Evolutionary conservation across 2,888 invertebrate species (phyloP).

Genomic region (Apoderus coryli): DNA sequence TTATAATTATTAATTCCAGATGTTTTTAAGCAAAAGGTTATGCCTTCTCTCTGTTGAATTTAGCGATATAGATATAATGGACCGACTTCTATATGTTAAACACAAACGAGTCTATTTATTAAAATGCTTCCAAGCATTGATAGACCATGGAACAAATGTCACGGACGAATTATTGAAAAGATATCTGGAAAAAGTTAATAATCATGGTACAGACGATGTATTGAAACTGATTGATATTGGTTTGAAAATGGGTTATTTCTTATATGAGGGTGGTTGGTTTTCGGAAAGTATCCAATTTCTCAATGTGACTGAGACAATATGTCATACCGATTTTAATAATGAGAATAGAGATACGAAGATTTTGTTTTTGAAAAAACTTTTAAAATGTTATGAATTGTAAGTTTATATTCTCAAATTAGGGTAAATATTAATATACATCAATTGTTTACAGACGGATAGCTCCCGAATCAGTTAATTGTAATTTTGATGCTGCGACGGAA

Average conservation of each 20-base stretch:
- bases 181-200: constrained; percentile 17
- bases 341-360: constrained; percentile 17
- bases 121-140: constrained; percentile 53
- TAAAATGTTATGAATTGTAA: constrained; percentile 81
- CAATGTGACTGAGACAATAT: constrained; percentile 47
- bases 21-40: constrained; percentile 52
- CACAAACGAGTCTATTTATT: constrained; percentile 52
- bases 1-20: constrained; percentile 36
- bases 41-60: constrained; percentile 56
- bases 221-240: constrained; percentile 25
- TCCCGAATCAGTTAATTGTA: constrained; percentile 69
- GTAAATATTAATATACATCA: background rate
- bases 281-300: constrained; percentile 61
- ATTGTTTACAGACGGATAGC: constrained; percentile 54
- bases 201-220: constrained; percentile 12
- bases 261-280: constrained; percentile 83
- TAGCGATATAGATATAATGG: constrained; percentile 52
- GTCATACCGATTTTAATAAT: too few relatives aligned
- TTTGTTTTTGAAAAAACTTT: constrained; percentile 47
- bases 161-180: constrained; percentile 27
- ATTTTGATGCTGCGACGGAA: constrained; percentile 60
- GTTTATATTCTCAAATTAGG: constrained; percentile 12
- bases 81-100: constrained; percentile 51
- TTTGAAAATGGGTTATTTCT: constrained; percentile 48
- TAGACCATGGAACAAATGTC: constrained; percentile 28